A percentile compares a stretch with the other conserved stretches of the same genome.
Conservation (phyloP, 2,888 invertebrate genomes). For the Chymomyza amoena region DNA sequence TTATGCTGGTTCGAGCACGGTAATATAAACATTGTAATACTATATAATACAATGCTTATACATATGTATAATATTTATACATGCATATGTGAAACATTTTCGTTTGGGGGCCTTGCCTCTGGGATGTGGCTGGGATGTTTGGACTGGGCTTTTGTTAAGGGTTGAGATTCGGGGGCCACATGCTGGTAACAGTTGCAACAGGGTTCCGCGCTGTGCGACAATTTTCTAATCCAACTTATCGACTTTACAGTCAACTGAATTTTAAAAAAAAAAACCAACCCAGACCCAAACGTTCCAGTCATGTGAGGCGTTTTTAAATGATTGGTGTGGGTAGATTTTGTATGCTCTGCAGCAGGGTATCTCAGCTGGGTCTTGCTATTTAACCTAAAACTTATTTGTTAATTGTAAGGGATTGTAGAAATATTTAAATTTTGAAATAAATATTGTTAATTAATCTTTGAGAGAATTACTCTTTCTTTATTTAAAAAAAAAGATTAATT, state of each 20-base stretch:
- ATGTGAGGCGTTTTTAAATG: not conserved
- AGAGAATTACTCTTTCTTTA: too few species aligned
- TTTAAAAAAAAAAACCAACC: not conserved
- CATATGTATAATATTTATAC: constrained; percentile 1
- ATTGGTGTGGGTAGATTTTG: not conserved
- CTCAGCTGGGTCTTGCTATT: too few species aligned
- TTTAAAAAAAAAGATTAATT: too few species aligned
- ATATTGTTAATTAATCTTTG: too few species aligned
- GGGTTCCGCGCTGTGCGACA: constrained; percentile 10
- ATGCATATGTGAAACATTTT: constrained; percentile 19
- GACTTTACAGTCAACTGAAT: constrained; percentile 73
- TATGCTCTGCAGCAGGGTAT: not conserved
- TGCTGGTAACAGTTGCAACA: not conserved
- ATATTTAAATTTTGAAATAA: too few species aligned
- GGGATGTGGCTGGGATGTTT: not conserved
- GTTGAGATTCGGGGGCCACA: constrained; percentile 9
- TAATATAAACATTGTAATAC: not conserved
- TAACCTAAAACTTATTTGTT: too few species aligned
- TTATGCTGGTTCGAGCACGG: not conserved
- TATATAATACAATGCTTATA: not conserved
- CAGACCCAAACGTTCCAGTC: not conserved
- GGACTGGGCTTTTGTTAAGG: constrained; percentile 13
- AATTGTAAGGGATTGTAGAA: too few species aligned
- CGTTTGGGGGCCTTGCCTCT: constrained; percentile 31
- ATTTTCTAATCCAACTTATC: constrained; percentile 52